Base-by-base conservation (phyloP, 1,140 invertebrate genomes). In the Caligus rogercresseyi region DNA sequence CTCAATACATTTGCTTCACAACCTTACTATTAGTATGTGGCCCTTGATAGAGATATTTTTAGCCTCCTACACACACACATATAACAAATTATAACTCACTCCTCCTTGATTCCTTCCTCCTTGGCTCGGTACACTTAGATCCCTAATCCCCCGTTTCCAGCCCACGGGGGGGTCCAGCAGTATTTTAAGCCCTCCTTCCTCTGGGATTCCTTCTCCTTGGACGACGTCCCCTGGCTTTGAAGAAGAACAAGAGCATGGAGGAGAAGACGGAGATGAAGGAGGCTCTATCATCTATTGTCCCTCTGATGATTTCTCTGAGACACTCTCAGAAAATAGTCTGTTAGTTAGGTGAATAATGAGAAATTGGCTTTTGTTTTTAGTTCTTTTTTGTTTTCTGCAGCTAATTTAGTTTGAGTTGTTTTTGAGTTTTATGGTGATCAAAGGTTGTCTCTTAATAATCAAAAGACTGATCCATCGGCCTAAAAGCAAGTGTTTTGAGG, bases 301-400 rank as follows among this genome's bases (percentile, higher is more conserved):
- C n/a, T 7, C n/a, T 43, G 31, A 43, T 43, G 31, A 43, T 43
- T 43, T 43, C 31, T 43, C 31, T 43, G 31, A 43, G n/a, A 43
- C 31, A 11, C n/a, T 43, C 7, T 43, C 31, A 43, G 31, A 43
- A 43, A 43, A 7, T 43, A 43, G 31, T n/a, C 7, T 43, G 7
- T 43, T 43, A 43, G 31, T 43, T 60, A 61, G 24, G 23, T 61
- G 31, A 25, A 61, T 31, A 19, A 59, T 59, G 31, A 19, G 15
- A 31, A 19, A 11, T 56, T 64, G 26, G 3, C 52, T 64, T 62
- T 43, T 43, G n/a, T 43, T 51, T 56, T 51, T 3, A n/a, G 15
- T 52, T 56, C 23, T 63, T 61, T 24, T 52, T 64, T 25, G 60
- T 52, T 25, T 61, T 25, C 24, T 24, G 31, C 25, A 54, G 19